A percentile compares a stretch with the other conserved stretches of the same genome.
These are phyloP conservation scores for Caenorhabditis sinica DNA, from an alignment of 2,888 invertebrate genomes.

Conservation along the genomic window DNA sequence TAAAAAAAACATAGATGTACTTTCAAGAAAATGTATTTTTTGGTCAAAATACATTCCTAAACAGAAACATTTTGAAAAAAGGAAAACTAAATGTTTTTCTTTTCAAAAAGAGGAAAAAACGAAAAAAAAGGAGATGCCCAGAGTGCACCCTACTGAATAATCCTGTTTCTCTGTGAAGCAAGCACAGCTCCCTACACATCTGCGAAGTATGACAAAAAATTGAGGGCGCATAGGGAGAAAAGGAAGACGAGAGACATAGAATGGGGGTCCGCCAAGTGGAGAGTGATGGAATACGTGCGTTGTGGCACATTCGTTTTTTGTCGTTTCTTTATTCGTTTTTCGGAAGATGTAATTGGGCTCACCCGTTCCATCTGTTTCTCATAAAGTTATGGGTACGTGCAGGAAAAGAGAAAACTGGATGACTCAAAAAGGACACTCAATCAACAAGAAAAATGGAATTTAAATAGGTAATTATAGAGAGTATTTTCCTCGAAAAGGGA, in stretches of 20 bases:
- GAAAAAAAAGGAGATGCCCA: conserved; percentile 29
- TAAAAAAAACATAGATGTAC: background rate
- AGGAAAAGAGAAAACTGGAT: too few relatives aligned
- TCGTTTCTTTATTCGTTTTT: conserved; percentile 28
- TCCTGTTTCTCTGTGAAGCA: conserved; percentile 44
- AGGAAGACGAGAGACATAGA: conserved; percentile 32
- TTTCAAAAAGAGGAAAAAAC: conserved; percentile 7
- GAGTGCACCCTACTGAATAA: conserved; percentile 64
- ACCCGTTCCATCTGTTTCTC: background rate
- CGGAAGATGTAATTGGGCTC: background rate
- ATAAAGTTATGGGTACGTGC: too few relatives aligned
- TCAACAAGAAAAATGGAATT: too few relatives aligned
- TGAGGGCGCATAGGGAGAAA: conserved; percentile 24
- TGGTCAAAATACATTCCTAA: conserved; percentile 1
- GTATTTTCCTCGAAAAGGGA: too few relatives aligned
- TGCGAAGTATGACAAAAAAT: conserved; percentile 59
- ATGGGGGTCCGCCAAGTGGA: conserved; percentile 14
- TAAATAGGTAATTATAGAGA: too few relatives aligned
- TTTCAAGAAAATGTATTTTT: background rate
- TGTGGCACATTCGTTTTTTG: conserved; percentile 21
- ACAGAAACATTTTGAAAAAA: conserved; percentile 11
- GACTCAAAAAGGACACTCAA: background rate
- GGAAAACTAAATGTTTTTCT: conserved; percentile 29
- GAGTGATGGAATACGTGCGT: conserved; percentile 49
- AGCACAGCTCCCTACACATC: conserved; percentile 54